Conservation (phyloP, 2,888 invertebrate genomes). For the Leptopilina syphax region DNA sequence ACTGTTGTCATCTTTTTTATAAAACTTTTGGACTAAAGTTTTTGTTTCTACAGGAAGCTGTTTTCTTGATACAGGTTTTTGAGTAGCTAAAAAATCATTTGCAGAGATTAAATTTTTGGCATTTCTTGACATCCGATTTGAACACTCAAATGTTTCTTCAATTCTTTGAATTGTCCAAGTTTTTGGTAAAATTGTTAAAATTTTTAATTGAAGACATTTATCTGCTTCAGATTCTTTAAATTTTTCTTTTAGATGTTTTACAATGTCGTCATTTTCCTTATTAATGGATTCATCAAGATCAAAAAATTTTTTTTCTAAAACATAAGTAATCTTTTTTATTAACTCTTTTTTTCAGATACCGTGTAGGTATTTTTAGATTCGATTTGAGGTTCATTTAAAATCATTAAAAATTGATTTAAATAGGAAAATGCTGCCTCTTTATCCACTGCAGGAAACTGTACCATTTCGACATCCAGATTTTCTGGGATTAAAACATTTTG, state of each 20-base stretch:
- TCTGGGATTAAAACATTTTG: constrained; percentile 7
- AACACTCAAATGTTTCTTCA: neutral
- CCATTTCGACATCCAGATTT: neutral
- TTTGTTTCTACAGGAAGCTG: neutral
- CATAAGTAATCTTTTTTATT: neutral
- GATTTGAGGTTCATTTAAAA: constrained; percentile 4
- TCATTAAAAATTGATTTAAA: neutral
- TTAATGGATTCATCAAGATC: neutral
- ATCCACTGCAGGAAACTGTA: neutral
- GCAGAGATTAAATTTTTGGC: neutral
- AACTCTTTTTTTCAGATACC: neutral
- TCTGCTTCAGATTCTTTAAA: neutral
- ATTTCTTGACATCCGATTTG: neutral
- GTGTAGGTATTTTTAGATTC: neutral
- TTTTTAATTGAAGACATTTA: neutral
- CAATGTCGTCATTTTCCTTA: neutral
- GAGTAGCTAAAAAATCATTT: neutral
- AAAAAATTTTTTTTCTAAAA: neutral
- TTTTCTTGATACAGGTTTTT: neutral
- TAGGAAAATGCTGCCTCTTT: neutral
- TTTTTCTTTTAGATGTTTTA: neutral
- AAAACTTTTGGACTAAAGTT: neutral
- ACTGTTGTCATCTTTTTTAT: neutral
- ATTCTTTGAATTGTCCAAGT: neutral
- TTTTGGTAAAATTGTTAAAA: neutral